Percentiles rank a stretch among this genome's conserved stretches.
phyloP scores from a whole-genome alignment of 2,888 invertebrate genomes.

The Rotaria magnacalcarata region DNA sequence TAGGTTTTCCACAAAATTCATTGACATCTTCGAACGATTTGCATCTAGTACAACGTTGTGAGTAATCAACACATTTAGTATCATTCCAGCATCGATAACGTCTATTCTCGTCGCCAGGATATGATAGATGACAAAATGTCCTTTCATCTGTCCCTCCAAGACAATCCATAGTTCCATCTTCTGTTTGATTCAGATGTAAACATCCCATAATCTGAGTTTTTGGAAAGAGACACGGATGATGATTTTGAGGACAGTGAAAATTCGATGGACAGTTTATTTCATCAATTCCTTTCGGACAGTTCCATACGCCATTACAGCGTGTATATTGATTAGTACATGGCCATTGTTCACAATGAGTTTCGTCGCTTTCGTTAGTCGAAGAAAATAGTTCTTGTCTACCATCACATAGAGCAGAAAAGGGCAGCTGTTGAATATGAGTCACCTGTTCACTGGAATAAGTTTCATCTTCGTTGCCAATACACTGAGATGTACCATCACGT shows the following conservation, averaged over 20 bases:
- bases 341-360: slow-evolving; percentile 15
- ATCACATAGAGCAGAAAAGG: background rate
- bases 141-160: slow-evolving; percentile 2
- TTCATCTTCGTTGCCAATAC: background rate
- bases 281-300: background rate
- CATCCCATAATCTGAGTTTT: background rate
- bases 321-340: background rate
- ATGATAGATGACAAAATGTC: background rate
- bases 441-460: fast-evolving
- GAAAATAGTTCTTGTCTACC: background rate
- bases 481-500: fast-evolving
- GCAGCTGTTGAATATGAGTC: background rate
- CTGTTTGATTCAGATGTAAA: background rate
- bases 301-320: background rate
- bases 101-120: background rate
- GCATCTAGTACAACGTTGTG: too few species aligned
- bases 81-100: background rate
- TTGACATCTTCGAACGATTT: too few species aligned
- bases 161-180: slow-evolving; percentile 17
- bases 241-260: background rate
- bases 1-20: too few species aligned
- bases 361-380: background rate
- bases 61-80: too few species aligned
- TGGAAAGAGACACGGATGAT: background rate
- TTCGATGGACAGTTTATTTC: background rate